phyloP scores from a whole-genome alignment of 2,113 vertebrate species.

The Dipodomys ordii region DNA sequence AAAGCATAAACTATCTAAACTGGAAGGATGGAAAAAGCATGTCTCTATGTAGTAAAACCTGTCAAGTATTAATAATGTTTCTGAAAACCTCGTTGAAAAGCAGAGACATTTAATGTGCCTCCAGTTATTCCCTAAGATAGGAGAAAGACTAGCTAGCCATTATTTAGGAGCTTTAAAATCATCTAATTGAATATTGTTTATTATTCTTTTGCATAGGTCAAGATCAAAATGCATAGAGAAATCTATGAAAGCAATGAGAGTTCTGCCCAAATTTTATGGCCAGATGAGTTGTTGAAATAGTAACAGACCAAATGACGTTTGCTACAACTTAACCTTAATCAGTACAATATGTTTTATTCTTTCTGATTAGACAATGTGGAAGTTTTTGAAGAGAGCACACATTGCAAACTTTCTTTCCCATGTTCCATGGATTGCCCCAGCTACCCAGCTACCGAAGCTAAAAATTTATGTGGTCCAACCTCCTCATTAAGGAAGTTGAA shows the following conservation, averaged over 20 bases:
- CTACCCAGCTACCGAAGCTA: neutral
- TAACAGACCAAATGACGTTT: slow-evolving; percentile 34
- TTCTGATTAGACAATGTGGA: neutral
- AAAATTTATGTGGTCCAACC: neutral
- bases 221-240: slow-evolving; percentile 10
- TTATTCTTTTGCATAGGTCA: slow-evolving; percentile 27
- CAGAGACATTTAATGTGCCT: neutral
- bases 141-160: neutral
- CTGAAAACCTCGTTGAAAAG: neutral
- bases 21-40: neutral
- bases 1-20: neutral
- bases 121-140: neutral
- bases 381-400: neutral
- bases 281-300: neutral
- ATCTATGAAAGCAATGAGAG: neutral
- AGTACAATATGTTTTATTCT: neutral
- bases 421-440: neutral
- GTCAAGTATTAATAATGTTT: neutral
- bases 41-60: neutral
- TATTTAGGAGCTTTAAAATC: neutral
- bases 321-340: neutral
- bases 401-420: neutral
- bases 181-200: neutral
- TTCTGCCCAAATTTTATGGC: neutral
- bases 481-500: neutral